Evolutionary conservation across 2,888 invertebrate genomes (phyloP).

Genomic region (Melangyna quadrimaculata): DNA sequence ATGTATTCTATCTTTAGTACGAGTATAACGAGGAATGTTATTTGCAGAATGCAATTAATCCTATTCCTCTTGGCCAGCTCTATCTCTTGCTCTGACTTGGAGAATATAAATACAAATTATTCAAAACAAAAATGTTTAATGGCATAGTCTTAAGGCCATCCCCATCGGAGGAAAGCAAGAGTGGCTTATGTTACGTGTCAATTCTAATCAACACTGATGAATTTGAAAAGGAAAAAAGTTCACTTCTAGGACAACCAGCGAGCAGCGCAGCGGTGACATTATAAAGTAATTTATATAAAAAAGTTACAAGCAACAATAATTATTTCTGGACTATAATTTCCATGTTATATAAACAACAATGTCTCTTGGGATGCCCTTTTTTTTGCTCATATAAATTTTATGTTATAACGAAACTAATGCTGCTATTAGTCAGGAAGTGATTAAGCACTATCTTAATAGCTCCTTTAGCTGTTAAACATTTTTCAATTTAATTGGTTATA

Average conservation of each 20-base stretch:
- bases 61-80: conserved; percentile 3
- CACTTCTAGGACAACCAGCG: neutral
- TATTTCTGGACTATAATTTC: neutral
- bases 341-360: neutral
- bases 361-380: neutral
- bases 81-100: neutral
- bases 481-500: conserved; percentile 20
- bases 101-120: neutral
- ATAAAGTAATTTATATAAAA: neutral
- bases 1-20: neutral
- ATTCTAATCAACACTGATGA: conserved; percentile 25
- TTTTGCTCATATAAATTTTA: neutral
- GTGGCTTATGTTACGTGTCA: conserved; percentile 4
- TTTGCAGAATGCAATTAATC: conserved; percentile 36
- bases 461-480: conserved; percentile 9
- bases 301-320: neutral
- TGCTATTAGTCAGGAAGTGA: neutral
- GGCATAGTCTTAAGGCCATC: conserved; percentile 5
- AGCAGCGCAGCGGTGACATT: neutral
- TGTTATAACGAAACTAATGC: neutral
- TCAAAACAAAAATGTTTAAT: conserved; percentile 1
- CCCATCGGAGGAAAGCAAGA: neutral
- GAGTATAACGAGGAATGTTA: conserved; percentile 22
- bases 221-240: neutral
- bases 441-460: conserved; percentile 8